phyloP scores from a whole-genome alignment of 1,140 invertebrate genomes.

The Pogonomyrmex barbatus region DNA sequence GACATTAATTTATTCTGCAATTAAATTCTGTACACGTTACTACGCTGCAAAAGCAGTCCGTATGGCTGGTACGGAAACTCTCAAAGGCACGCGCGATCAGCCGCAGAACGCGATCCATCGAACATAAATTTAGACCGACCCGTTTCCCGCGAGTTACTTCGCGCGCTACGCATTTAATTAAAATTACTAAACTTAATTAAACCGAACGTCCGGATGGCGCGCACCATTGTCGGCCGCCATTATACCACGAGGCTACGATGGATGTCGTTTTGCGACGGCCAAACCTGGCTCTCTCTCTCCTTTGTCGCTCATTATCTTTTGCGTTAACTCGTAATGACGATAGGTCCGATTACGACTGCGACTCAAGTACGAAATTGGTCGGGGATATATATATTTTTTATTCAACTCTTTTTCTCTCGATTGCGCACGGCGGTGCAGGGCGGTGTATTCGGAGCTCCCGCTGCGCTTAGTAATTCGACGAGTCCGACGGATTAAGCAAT shows the following conservation, averaged over 20 bases:
- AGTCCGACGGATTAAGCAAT: constrained; percentile 51
- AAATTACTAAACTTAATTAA: constrained; percentile 61
- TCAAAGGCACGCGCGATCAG: constrained; percentile 45
- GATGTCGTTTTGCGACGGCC: constrained; percentile 31
- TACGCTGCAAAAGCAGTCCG: constrained; percentile 6
- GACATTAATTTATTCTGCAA: constrained; percentile 58
- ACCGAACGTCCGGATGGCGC: constrained; percentile 16
- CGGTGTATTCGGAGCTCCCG: background rate
- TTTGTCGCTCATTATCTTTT: constrained; percentile 53
- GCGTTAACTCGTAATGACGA: constrained; percentile 25
- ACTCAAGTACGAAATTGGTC: constrained; percentile 6
- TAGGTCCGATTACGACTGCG: background rate
- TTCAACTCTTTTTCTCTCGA: background rate
- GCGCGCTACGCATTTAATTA: constrained; percentile 52
- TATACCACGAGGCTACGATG: background rate
- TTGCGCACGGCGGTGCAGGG: background rate
- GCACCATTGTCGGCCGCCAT: constrained; percentile 36
- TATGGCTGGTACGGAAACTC: constrained; percentile 30
- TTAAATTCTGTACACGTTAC: constrained; percentile 51
- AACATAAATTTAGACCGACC: constrained; percentile 50
- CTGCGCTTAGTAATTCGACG: constrained; percentile 50
- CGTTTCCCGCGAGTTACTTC: constrained; percentile 39
- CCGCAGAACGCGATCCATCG: constrained; percentile 49
- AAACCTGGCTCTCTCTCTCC: background rate
- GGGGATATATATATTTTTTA: constrained; percentile 13